Evolutionary conservation across 2,888 invertebrate species (phyloP).

Genomic region (Oxyscelio sp.): DNA sequence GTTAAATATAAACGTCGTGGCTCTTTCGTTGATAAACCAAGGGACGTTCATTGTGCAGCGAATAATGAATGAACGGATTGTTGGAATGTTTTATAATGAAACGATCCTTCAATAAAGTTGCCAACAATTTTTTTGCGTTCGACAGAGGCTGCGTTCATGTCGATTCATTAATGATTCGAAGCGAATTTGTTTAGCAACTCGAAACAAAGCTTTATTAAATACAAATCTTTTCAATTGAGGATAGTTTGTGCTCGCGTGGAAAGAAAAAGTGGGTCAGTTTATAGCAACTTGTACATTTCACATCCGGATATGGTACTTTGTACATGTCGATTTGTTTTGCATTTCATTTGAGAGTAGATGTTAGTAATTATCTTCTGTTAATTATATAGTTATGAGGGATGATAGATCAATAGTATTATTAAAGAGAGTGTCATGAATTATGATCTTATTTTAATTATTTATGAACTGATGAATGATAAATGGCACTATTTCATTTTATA

Average conservation of each 20-base stretch:
- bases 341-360: too few species aligned
- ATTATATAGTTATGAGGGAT: too few species aligned
- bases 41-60: neutral
- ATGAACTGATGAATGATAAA: slow-evolving; percentile 16
- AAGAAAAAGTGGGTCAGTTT: neutral
- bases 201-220: neutral
- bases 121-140: neutral
- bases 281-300: too few species aligned
- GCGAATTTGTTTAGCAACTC: neutral
- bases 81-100: slow-evolving; percentile 11
- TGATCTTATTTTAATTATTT: too few species aligned
- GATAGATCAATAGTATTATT: too few species aligned
- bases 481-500: slow-evolving; percentile 23
- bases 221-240: neutral
- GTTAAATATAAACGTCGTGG: neutral
- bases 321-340: too few species aligned
- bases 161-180: neutral
- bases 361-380: too few species aligned
- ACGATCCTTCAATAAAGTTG: slow-evolving; percentile 6
- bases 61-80: slow-evolving; percentile 1
- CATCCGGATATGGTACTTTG: too few species aligned
- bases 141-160: neutral
- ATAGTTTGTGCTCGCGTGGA: neutral
- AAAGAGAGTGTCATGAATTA: too few species aligned
- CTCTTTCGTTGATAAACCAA: slow-evolving; percentile 3